Base-by-base conservation (phyloP, 2,888 invertebrate genomes). In the Nomada fabriciana region DNA sequence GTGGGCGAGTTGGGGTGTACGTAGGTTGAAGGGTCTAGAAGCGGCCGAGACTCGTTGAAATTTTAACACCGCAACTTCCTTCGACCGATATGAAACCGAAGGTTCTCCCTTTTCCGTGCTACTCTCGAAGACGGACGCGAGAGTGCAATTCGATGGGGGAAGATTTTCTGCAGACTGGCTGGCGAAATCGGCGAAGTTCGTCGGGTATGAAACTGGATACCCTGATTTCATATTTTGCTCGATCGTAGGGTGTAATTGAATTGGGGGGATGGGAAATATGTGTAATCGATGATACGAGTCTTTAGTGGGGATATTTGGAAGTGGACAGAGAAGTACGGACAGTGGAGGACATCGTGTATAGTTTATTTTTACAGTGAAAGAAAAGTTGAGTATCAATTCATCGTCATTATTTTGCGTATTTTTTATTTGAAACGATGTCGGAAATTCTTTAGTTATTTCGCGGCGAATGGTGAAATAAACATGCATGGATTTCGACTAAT, bases 31-130 rank as follows among this genome's bases (percentile, higher is more conserved):
- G 57, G 76, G 47, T 20, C n/a, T 50, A 18, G 55, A 25, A 68
- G 68, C 61, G 43, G 20, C 52, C 78, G 67, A 71, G 76, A 42
- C 67, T 71, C 80, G 78, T 78, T 80, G 78, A 80, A 80, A 80
- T 80, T 80, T 80, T 71, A 80, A 80, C 78, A 42, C 67, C 23
- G 67, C 61, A 70, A 76, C 69, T 76, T 76, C 71, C 74, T 18
- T 15, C 20, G 7, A 13, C 43, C 60, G 74, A 65, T 77, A 77
- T 74, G 77, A 67, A 77, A 74, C 60, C 65, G 29, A 57, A 68
- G 68, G 53, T 42, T 52, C 36, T 47, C 20, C 63, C 47, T 18
- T 67, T 53, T 18, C 13, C 2, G 20, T 20, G 25, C 42, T n/a
- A 0, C n/a, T n/a, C 52, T 55, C 64, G 52, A 65, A 60, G 43